Evolutionary conservation across 1,140 invertebrate genomes (phyloP), one percentile per base, ranked within the genome.

Genomic region (Drosophila tani): DNA sequence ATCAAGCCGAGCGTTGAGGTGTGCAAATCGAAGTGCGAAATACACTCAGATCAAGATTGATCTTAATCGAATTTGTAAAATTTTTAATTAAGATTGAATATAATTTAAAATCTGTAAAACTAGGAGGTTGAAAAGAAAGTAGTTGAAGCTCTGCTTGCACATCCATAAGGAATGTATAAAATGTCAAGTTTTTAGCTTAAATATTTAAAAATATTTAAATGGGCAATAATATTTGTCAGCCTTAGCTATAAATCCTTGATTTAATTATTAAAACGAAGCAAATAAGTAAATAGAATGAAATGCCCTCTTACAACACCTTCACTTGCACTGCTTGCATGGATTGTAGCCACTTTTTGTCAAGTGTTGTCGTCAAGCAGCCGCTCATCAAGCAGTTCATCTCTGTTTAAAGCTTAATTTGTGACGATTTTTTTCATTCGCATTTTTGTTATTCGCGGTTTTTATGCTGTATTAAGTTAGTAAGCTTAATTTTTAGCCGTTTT

Each of bases 401-500:
- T 17, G n/a, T n/a, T 35, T 6, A 19, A 3, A 40, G 19, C 53
- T 24, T 55, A 5, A 56, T 56, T 40, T 21, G 35, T 55, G 40
- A 11, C 15, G 17, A 15, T 15, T 41, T 15, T 35, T 4, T 15
- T 21, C 27, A 29, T 38, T 38, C 12, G 35, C 35, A 8, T 38
- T 38, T 55, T 35, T 35, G 32, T 11, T 35, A 14, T 21, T 56
- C 32, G 35, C 53, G 14, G 32, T 40, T 56, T 56, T 40, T 40
- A 40, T 56, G 35, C 53, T 40, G 53, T 56, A 56, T 56, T 56
- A 40, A 55, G 53, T 56, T 56, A 40, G 53, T 35, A 63, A 64
- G 57, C 63, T 35, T 45, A 35, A 27, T 35, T 63, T 64, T 66
- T 24, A 63, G 27, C 40, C 35, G 41, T 45, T 56, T 66, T 66